A percentile compares a stretch with the other conserved stretches of the same genome.
Conservation (phyloP, 2,113 vertebrate genomes). For the Vulpes ferrilata region DNA sequence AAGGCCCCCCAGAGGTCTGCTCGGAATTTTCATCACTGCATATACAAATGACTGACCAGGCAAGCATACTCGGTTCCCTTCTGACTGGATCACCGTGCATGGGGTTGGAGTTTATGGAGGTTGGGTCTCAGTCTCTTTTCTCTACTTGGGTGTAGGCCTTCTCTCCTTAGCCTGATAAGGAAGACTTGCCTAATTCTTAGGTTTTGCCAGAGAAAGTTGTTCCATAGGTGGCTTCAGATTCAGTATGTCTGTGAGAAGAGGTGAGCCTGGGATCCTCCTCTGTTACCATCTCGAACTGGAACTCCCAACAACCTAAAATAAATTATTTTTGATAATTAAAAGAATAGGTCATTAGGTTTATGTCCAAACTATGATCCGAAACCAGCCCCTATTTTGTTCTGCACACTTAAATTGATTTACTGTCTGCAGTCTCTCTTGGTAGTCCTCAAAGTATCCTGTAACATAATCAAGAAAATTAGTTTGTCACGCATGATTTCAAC, state of each 20-base stretch:
- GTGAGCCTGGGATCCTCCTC: neutral
- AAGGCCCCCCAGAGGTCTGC: neutral
- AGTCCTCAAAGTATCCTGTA: neutral
- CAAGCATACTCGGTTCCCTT: neutral
- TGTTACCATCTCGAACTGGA: neutral
- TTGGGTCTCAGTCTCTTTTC: neutral
- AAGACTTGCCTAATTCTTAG: neutral
- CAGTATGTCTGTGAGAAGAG: neutral
- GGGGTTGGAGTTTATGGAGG: neutral
- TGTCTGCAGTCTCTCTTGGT: neutral
- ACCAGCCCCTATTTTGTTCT: neutral
- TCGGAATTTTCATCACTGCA: neutral
- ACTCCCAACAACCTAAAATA: neutral
- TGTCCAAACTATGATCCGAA: neutral
- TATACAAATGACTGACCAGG: neutral
- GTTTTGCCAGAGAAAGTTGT: neutral
- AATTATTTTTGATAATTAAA: neutral
- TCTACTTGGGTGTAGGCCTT: neutral
- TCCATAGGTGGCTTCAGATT: neutral
- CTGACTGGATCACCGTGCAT: neutral
- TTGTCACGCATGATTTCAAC: neutral
- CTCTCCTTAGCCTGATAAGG: neutral
- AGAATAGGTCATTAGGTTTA: neutral
- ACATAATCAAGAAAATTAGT: conserved; percentile 41
- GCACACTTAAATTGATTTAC: conserved; percentile 9